Base-by-base conservation (phyloP, 2,113 vertebrate species). In the Vicugna pacos region DNA sequence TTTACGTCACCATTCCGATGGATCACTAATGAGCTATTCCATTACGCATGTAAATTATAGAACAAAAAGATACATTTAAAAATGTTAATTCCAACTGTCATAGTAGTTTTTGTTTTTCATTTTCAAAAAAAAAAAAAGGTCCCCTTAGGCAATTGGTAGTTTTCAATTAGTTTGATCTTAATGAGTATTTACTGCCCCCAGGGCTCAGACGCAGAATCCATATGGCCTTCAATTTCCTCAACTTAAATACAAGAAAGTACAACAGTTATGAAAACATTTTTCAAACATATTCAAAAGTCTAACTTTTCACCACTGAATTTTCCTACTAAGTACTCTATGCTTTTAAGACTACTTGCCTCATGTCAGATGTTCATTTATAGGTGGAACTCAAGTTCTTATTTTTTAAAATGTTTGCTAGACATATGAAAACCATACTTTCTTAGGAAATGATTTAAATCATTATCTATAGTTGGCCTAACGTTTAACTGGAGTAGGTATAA, bases 211-310 rank as follows among this genome's bases (percentile, higher is more conserved):
- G 52, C 50, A 94, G 89, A 96, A 96, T 95, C 89, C 69, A 91
- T 76, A 94, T 6, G 52, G 42, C 14, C 73, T 94, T 95, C 77
- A 35, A 70, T 69, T 93, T 94, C 52, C 26, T 93, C 58, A 77
- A 81, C n/a, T 95, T 93, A 96, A 89, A 95, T n/a, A 89, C 20
- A 89, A 91, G 32, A 82, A 89, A 89, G 77, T 67, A 3, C 70
- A 83, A 93, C 17, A 8, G 64, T 81, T 89, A 89, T 54, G 28
- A 88, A 90, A 83, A 92, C 28, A 52, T 38, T 85, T 94, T 84
- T 85, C 82, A 54, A 93, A 95, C 19, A 38, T 86, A 86, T 84
- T 91, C 75, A 64, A 85, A 96, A 82, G 46, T 30, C 80, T 30
- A 50, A 52, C 67, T 81, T 89, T 96, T 90, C 84, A 81, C 60